Conservation (phyloP, 2,888 invertebrate genomes). For the Trichopria drosophilae region DNA sequence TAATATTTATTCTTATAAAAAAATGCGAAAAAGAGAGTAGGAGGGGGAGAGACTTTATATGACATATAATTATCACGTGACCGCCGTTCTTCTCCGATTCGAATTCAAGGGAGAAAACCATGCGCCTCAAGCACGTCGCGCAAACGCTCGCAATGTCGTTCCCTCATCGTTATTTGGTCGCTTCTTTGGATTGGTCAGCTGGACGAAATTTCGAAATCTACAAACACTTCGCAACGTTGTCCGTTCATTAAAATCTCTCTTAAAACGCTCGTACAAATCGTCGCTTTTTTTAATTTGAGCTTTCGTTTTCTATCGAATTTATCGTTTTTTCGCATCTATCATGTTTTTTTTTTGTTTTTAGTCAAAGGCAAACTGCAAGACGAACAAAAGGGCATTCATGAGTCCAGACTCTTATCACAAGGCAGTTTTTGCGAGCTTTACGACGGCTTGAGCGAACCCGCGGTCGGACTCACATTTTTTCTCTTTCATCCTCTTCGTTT, state of each 20-base stretch:
- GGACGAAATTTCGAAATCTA: constrained; percentile 48
- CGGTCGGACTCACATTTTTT: constrained; percentile 19
- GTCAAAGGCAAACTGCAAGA: constrained; percentile 25
- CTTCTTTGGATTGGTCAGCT: constrained; percentile 59
- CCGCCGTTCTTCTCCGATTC: constrained; percentile 40
- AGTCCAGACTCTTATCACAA: constrained; percentile 59
- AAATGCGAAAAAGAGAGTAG: constrained; percentile 31
- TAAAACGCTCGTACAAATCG: constrained; percentile 11
- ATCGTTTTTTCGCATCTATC: constrained; percentile 16
- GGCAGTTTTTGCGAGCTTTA: constrained; percentile 52
- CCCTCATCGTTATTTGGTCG: constrained; percentile 56
- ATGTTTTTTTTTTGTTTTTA: constrained; percentile 17
- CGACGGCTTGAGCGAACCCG: constrained; percentile 44
- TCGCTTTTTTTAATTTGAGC: constrained; percentile 8
- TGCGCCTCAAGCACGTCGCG: constrained; percentile 46
- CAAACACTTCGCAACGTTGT: constrained; percentile 1
- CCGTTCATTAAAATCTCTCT: background rate
- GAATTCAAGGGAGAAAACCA: constrained; percentile 37
- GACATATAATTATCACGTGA: constrained; percentile 52
- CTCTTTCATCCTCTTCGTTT: constrained; percentile 10
- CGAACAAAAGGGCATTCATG: constrained; percentile 33
- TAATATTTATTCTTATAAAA: constrained; percentile 21
- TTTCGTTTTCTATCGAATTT: constrained; percentile 4
- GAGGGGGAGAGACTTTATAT: constrained; percentile 40
- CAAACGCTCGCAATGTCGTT: constrained; percentile 52